Evolutionary conservation across 2,113 vertebrate species (phyloP), one percentile per base, ranked within the genome.

Genomic region (Choloepus hoffmanni): DNA sequence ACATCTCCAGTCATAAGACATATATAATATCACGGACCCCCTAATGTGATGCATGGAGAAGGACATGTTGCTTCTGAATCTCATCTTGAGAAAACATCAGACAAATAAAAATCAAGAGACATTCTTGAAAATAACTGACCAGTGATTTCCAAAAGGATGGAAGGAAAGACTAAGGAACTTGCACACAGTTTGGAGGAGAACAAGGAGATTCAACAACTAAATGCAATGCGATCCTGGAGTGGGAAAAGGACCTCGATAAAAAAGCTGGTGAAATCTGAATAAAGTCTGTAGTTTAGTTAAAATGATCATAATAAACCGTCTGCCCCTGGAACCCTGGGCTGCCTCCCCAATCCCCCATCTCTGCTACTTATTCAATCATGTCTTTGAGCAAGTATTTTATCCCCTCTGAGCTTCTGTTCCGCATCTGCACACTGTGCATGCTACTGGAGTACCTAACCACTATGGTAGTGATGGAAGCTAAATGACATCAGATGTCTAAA

Each of bases 21-120:
- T n/a, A 15, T 45, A 0, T 2, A 21, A 55, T 1, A 3, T 7
- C 73, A 14, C 1, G 15, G 5, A 45, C 26, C 14, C 65, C 74
- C 21, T 0, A 7, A 24, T 13, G 8, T 4, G 3, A 33, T 1
- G 30, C 3, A 3, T 55, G 1, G 5, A 48, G 45, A 30, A 81
- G 30, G 76, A 45, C 65, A 70, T 30, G 4, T 26, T 10, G 5
- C 48, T 24, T 43, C 76, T 62, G 50, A 67, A 43, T 21, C 77
- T 14, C 24, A 30, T 45, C 43, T 9, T 12, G 33, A 90, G 70
- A 62, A 60, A 68, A 55, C 1, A 18, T 26, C 40, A 23, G 7
- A 62, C 30, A 84, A 62, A 40, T 24, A 21, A 40, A 53, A 50
- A 48, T 4, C 5, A 2, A 43, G 28, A 24, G 79, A 63, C 45